phyloP scores from a whole-genome alignment of 1,140 invertebrate genomes.

The Augochlora pura region DNA sequence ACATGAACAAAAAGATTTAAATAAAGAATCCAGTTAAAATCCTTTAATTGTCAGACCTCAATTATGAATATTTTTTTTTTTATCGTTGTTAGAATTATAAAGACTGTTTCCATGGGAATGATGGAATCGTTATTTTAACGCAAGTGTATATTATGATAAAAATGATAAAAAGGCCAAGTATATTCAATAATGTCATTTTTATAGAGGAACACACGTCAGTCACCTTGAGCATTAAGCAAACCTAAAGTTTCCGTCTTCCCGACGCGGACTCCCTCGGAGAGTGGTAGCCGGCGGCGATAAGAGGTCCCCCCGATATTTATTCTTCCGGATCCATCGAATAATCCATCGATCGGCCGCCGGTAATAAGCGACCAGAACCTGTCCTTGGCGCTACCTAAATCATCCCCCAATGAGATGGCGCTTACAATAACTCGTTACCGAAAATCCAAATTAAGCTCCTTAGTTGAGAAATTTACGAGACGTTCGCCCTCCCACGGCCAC shows the following conservation, averaged over 20 bases:
- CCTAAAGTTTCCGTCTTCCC: neutral
- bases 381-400: constrained; percentile 65
- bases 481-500: constrained; percentile 44
- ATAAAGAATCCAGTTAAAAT: too few species aligned
- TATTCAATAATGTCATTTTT: too few species aligned
- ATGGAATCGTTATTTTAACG: too few species aligned
- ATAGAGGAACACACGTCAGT: neutral
- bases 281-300: constrained; percentile 47
- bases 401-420: constrained; percentile 69
- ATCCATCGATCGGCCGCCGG: constrained; percentile 50
- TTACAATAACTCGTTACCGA: constrained; percentile 79
- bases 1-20: too few species aligned
- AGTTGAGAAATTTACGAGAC: constrained; percentile 79
- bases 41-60: too few species aligned
- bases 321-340: constrained; percentile 54
- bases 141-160: too few species aligned
- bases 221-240: neutral
- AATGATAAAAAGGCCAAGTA: too few species aligned
- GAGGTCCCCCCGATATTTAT: constrained; percentile 50
- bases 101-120: too few species aligned
- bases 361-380: constrained; percentile 62
- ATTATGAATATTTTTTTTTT: too few species aligned
- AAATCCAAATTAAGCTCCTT: constrained; percentile 81
- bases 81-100: too few species aligned
- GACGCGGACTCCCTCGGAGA: constrained; percentile 11